Evolutionary conservation across 2,113 vertebrate genomes (phyloP).

Genomic region (Bos indicus): DNA sequence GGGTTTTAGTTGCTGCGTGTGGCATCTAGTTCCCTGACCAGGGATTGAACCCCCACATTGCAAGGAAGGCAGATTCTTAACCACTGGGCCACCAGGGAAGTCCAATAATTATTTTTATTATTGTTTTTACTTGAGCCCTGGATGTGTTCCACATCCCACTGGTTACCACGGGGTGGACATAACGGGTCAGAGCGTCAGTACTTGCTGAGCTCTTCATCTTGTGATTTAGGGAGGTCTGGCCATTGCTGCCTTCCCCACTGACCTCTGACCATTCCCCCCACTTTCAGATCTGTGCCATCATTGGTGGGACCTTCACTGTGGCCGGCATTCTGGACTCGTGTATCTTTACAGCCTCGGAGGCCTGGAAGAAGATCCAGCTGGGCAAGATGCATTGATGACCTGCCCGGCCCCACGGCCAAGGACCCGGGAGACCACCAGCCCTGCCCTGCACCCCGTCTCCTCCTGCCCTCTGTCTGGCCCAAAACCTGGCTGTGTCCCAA

Average conservation of each 20-base stretch:
- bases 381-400: slow-evolving; percentile 91
- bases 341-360: slow-evolving; percentile 98
- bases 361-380: slow-evolving; percentile 99
- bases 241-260: neutral
- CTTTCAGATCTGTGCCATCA: slow-evolving; percentile 96
- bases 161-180: neutral
- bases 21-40: neutral
- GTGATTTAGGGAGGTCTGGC: neutral
- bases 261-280: neutral
- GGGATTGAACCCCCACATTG: neutral
- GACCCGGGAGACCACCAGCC: slow-evolving; percentile 60
- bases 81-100: neutral
- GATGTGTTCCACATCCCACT: fast-evolving
- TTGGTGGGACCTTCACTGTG: slow-evolving; percentile 98
- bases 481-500: slow-evolving; percentile 60
- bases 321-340: slow-evolving; percentile 98
- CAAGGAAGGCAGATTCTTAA: neutral
- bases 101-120: neutral
- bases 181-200: neutral
- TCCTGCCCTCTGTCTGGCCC: slow-evolving; percentile 73
- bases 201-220: neutral
- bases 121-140: neutral
- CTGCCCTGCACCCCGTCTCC: slow-evolving; percentile 69
- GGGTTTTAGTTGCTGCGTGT: neutral
- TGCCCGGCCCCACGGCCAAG: neutral